Evolutionary conservation across 1,140 invertebrate species (phyloP).

Genomic region (Drosophila bocqueti): DNA sequence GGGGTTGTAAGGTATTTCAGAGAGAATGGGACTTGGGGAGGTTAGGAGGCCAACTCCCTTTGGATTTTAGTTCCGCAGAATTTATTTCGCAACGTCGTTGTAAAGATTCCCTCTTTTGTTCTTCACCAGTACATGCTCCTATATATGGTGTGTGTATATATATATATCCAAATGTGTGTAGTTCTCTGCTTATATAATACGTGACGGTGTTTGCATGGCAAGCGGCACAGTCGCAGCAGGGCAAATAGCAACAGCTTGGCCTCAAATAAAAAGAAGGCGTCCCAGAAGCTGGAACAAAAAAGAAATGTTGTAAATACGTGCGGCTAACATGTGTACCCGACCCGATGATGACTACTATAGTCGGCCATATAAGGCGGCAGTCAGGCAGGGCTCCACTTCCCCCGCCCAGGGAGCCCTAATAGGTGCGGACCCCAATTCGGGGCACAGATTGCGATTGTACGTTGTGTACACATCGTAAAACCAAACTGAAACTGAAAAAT

Average conservation of each 20-base stretch:
- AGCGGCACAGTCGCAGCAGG: conserved; percentile 33
- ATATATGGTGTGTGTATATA: conserved; percentile 8
- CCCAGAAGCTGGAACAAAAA: conserved; percentile 8
- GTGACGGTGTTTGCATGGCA: conserved; percentile 64
- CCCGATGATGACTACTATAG: conserved; percentile 15
- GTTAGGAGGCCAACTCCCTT: conserved; percentile 24
- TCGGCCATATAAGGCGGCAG: conserved; percentile 24
- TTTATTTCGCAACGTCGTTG: conserved; percentile 44
- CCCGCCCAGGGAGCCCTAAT: conserved; percentile 17
- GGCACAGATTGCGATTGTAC: conserved; percentile 42
- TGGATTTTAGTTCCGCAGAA: conserved; percentile 28
- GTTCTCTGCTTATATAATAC: conserved; percentile 56
- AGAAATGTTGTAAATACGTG: conserved; percentile 62
- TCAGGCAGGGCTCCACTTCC: background rate
- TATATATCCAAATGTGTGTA: conserved; percentile 13
- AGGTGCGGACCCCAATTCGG: conserved; percentile 41
- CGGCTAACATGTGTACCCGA: conserved; percentile 37
- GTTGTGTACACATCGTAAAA: conserved; percentile 47
- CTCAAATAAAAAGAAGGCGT: conserved; percentile 47
- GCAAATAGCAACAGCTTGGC: conserved; percentile 67
- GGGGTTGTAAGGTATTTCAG: conserved; percentile 2
- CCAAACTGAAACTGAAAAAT: conserved; percentile 38
- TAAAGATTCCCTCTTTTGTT: conserved; percentile 46
- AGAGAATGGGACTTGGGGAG: background rate
- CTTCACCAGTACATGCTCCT: conserved; percentile 4